Evolutionary conservation across 1,140 invertebrate genomes (phyloP).

Genomic region (Aculops lycopersici): DNA sequence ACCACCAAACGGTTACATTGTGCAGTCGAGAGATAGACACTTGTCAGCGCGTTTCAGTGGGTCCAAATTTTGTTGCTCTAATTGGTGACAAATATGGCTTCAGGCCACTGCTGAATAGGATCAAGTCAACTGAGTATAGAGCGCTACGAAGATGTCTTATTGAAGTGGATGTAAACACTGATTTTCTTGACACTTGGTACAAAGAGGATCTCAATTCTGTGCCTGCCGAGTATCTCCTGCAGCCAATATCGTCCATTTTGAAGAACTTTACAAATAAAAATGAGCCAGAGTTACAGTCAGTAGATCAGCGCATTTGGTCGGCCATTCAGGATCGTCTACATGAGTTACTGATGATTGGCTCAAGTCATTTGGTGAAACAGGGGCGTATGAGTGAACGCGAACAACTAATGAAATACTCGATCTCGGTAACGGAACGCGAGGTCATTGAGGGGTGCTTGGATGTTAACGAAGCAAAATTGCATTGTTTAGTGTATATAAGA

Average conservation of each 20-base stretch:
- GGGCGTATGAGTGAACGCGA: background rate
- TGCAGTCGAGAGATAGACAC: conserved; percentile 94
- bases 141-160: conserved; percentile 48
- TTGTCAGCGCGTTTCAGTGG: conserved; percentile 82
- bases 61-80: conserved; percentile 88
- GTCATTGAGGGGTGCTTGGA: conserved; percentile 76
- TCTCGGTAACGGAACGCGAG: conserved; percentile 72
- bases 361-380: background rate
- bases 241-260: conserved; percentile 81
- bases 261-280: conserved; percentile 96
- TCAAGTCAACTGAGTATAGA: conserved; percentile 59
- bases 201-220: conserved; percentile 82
- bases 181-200: conserved; percentile 69
- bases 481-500: conserved; percentile 71
- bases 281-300: conserved; percentile 15
- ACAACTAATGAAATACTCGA: background rate
- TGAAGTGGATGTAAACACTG: conserved; percentile 33
- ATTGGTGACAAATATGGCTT: conserved; percentile 94
- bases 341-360: background rate
- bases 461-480: conserved; percentile 76
- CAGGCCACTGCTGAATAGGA: conserved; percentile 74
- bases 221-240: conserved; percentile 51
- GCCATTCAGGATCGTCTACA: background rate
- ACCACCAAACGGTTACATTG: conserved; percentile 91
- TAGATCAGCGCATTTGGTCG: background rate